phyloP scores from a whole-genome alignment of 2,113 vertebrate genomes.

The Upupa epops region DNA sequence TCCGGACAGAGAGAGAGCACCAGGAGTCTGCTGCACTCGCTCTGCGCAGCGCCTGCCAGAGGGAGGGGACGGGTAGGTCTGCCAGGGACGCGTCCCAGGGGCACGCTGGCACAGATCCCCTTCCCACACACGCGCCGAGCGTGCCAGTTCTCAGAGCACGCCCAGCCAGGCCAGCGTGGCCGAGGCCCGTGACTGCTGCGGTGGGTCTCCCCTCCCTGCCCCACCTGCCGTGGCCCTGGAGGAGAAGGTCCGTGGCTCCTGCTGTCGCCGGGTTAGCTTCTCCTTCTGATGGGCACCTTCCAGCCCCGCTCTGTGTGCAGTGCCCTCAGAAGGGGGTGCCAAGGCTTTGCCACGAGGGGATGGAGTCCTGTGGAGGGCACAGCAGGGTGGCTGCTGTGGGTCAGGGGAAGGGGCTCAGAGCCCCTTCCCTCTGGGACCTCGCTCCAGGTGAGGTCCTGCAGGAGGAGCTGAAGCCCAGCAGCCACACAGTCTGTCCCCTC shows the following conservation, averaged over 20 bases:
- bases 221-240: fast-evolving
- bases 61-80: not conserved
- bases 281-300: not conserved
- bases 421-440: too few relatives aligned
- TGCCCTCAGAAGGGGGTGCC: too few relatives aligned
- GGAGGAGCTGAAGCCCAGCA: not conserved
- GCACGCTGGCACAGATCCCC: not conserved
- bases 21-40: not conserved
- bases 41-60: not conserved
- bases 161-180: fast-evolving
- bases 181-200: not conserved
- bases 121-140: not conserved
- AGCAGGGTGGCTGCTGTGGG: not conserved
- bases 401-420: not conserved
- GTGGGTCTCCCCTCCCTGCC: not conserved
- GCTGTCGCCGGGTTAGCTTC: too few relatives aligned
- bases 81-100: not conserved
- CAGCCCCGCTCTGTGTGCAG: too few relatives aligned
- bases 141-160: not conserved
- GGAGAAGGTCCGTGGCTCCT: not conserved
- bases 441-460: not conserved
- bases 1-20: not conserved
- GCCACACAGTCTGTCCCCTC: fast-evolving
- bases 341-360: not conserved
- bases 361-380: not conserved